phyloP scores from a whole-genome alignment of 1,140 invertebrate genomes.

The Choristoneura fumiferana region DNA sequence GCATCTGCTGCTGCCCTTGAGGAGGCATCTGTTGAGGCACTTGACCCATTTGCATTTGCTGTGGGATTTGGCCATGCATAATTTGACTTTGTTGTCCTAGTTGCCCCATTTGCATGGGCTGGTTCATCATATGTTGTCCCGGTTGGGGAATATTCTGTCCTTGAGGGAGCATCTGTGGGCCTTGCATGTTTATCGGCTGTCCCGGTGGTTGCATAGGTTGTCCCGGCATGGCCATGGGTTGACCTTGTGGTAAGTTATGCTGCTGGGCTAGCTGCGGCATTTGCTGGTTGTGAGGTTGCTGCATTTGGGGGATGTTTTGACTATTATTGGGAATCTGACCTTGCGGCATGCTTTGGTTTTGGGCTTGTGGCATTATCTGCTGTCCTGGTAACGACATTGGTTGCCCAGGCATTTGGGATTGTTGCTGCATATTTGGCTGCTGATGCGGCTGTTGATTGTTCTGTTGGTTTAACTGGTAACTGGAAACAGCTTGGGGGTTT shows the following conservation, averaged over 20 bases:
- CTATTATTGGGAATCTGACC: conserved; percentile 33
- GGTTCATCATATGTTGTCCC: conserved; percentile 26
- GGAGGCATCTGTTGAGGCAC: conserved; percentile 27
- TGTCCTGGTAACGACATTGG: conserved; percentile 31
- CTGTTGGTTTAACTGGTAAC: conserved; percentile 50
- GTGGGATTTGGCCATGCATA: conserved; percentile 53
- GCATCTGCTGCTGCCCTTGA: conserved; percentile 29
- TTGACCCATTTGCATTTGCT: conserved; percentile 42
- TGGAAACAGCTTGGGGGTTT: conserved; percentile 46
- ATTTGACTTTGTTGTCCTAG: conserved; percentile 50
- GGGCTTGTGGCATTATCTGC: conserved; percentile 31
- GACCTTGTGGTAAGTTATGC: conserved; percentile 55
- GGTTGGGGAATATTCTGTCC: conserved; percentile 55
- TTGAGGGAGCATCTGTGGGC: conserved; percentile 44
- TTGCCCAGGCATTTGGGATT: conserved; percentile 40
- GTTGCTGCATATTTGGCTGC: conserved; percentile 42
- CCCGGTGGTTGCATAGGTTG: conserved; percentile 38
- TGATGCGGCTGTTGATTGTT: conserved; percentile 21
- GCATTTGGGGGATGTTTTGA: conserved; percentile 40
- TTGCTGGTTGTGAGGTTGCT: conserved; percentile 40
- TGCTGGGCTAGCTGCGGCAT: conserved; percentile 41
- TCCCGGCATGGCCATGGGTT: conserved; percentile 39
- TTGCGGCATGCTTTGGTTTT: conserved; percentile 26
- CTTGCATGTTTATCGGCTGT: conserved; percentile 48
- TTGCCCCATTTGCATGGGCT: conserved; percentile 34